Percentiles rank a stretch among this genome's conserved stretches.
These are phyloP conservation scores for Stichodactyla mertensii DNA, from an alignment of 64 coral and sea anemone genomes.

Conservation along the genomic window DNA sequence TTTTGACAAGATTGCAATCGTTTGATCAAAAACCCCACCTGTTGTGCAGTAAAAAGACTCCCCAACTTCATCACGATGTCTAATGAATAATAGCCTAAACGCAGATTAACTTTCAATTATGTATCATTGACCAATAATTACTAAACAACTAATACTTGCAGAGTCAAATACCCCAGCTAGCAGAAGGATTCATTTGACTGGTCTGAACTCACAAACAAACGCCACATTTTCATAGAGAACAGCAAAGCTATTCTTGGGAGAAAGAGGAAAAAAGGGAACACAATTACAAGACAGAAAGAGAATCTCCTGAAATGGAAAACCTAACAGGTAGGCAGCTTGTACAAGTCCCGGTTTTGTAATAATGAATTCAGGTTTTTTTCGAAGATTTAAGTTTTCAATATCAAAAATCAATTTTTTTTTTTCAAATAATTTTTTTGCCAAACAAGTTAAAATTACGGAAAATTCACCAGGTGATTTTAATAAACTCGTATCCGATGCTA, in stretches of 20 bases:
- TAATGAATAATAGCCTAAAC: conserved; percentile 1
- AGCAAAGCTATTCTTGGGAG: background rate
- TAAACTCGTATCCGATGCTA: background rate
- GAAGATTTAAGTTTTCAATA: too few species aligned
- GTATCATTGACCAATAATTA: conserved; percentile 13
- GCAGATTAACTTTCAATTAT: conserved; percentile 7
- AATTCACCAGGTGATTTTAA: background rate
- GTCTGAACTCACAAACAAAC: background rate
- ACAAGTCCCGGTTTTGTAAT: too few species aligned
- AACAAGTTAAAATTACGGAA: background rate
- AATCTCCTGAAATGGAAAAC: too few species aligned
- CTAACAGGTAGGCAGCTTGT: too few species aligned
- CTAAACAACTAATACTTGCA: background rate
- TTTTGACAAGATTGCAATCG: conserved; percentile 15
- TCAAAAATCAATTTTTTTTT: too few species aligned
- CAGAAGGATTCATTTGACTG: background rate
- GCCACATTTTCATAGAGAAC: background rate
- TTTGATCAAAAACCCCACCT: conserved; percentile 1
- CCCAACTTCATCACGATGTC: background rate
- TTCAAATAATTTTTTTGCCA: too few species aligned
- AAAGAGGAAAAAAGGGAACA: background rate
- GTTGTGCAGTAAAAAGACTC: background rate
- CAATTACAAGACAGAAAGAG: background rate
- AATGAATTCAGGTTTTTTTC: too few species aligned
- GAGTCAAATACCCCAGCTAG: background rate